Evolutionary conservation across 1,140 invertebrate genomes (phyloP), one percentile per base, ranked within the genome.

Genomic region (Phymorhynchus buccinoides): DNA sequence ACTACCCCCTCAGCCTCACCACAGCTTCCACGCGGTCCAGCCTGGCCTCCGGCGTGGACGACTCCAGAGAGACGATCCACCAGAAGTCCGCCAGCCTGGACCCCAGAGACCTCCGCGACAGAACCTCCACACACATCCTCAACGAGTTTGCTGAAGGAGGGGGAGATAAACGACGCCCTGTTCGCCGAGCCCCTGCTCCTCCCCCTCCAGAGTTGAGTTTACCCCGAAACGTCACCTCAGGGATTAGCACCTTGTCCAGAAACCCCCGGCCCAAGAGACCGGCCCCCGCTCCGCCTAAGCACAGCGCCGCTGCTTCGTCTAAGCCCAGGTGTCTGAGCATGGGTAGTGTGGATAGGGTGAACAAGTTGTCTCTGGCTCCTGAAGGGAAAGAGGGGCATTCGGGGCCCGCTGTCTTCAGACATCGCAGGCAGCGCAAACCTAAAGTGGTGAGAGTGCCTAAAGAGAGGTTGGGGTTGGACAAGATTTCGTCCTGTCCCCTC

Each of bases 381-480:
- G 32, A 3, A 80, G 16, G 12, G 30, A 71, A 7, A 12, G 9
- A 9, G 1, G 32, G 39, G 7, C 18, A 35, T n/a, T 6, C 32
- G 62, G 42, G n/a, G 27, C 9, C n/a, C 37, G 16, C 27, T 4
- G 22, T 3, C 39, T 1, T n/a, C n/a, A 42, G 18, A 3, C 81
- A 37, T 16, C 14, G 56, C 27, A 83, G 66, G 41, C 56, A 83
- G 81, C 35, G 66, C 22, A 83, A 83, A n/a, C 81, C 81, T 1
- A 83, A 42, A 35, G 66, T 83, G 56, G 81, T 83, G 37, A 83
- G 81, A 42, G 66, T 83, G 37, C 81, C 81, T 7, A 83, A 83
- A 37, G 81, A 83, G 62, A 83, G 44, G 66, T 37, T 83, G 35
- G 81, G 81, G 41, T 41, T 83, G 66, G 81, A 83, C 66, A 83